Base-by-base conservation (phyloP, 1,140 invertebrate species). In the Cryptotermes secundus region DNA sequence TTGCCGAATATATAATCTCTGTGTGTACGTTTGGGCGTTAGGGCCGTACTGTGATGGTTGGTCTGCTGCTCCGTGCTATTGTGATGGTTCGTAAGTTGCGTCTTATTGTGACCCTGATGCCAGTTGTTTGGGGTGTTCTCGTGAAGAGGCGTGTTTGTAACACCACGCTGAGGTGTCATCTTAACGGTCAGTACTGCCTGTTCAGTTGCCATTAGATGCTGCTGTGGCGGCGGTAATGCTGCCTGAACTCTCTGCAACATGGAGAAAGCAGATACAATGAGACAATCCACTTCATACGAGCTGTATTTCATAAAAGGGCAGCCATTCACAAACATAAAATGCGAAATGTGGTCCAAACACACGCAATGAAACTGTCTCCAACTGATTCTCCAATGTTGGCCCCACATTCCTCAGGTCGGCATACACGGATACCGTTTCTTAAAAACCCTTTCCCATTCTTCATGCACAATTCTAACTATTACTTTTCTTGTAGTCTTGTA, bases 1-100 rank as follows among this genome's bases (percentile, higher is more conserved):
- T 97, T 98, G 45, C 97, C 97, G 92, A 99, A 99, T 86, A 97
- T 96, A 89, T 96, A 99, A 90, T 99, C 97, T 87, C 94, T 94
- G n/a, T 95, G 92, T 16, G 93, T 53, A 12, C 42, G 45, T 42
- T 84, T 84, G 7, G 84, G 80, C 26, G 84, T 38, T 6, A 36
- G 80, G 0, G 2, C 36, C 36, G 24, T 38, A 9, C 36, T 34
- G n/a, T 38, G 35, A 65, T 82, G 22, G 14, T 81, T 42, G 1
- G 79, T 59, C 79, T 38, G 34, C 16, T 81, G 80, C 80, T 81
- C 26, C 7, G 6, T 72, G 6, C 7, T 72, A 31, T 16, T 72
- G 59, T 72, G 59, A 31, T 72, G 59, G 26, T 65, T 65, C 1
- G 59, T n/a, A 4, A 24, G 53, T 19, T 59, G 53, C 3, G 24